phyloP scores from a whole-genome alignment of 1,140 invertebrate genomes.

The Nephila pilipes region DNA sequence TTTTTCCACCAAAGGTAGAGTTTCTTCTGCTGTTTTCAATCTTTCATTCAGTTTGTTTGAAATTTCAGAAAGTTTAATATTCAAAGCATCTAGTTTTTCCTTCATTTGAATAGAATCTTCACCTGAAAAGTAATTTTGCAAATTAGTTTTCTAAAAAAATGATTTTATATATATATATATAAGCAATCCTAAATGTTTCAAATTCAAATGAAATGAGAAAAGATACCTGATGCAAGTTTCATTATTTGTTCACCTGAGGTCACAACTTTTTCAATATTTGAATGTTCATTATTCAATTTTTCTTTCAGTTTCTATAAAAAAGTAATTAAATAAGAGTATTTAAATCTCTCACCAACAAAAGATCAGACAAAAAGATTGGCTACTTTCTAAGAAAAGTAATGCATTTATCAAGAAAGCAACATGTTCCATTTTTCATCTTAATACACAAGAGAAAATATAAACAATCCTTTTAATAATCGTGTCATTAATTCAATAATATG shows the following conservation, averaged over 20 bases:
- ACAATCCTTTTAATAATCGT: too few species aligned
- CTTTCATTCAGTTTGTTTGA: conserved; percentile 91
- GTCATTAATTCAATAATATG: too few species aligned
- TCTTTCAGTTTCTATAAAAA: conserved; percentile 66
- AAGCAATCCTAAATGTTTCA: too few species aligned
- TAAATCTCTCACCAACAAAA: too few species aligned
- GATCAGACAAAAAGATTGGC: too few species aligned
- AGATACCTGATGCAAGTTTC: conserved; percentile 90
- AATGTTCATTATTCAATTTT: conserved; percentile 43
- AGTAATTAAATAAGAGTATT: neutral
- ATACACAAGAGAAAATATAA: too few species aligned
- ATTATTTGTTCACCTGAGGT: conserved; percentile 92
- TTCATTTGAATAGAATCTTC: conserved; percentile 96
- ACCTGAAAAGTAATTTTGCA: conserved; percentile 81
- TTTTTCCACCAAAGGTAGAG: conserved; percentile 94
- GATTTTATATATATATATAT: neutral
- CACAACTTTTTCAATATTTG: conserved; percentile 44
- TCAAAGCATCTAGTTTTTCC: conserved; percentile 94
- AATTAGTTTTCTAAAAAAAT: neutral
- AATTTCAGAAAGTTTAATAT: conserved; percentile 93
- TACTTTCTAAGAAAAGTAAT: too few species aligned
- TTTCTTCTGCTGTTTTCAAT: conserved; percentile 90
- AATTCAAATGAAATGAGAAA: neutral
- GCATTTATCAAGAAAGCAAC: too few species aligned
- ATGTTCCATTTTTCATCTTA: too few species aligned